Percentiles rank a stretch among this genome's conserved stretches.
These are phyloP conservation scores for Gallinago jamesoni DNA, from an alignment of 2,113 vertebrate species.

Conservation along the genomic window DNA sequence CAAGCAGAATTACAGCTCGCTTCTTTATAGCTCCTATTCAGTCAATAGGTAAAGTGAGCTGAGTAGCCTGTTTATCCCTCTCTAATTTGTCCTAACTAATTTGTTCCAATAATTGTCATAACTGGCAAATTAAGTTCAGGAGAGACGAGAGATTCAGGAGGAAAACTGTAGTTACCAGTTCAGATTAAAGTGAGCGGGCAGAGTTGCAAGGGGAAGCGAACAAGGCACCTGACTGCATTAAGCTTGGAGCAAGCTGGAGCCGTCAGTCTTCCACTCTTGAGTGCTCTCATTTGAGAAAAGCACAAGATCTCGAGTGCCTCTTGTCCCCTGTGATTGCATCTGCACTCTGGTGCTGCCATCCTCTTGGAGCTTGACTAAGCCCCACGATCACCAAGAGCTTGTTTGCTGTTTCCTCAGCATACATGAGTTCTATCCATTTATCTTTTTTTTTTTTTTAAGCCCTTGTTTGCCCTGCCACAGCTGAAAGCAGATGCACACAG, in stretches of 20 bases:
- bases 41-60: neutral
- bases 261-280: constrained; percentile 4
- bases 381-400: neutral
- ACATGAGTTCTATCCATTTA: neutral
- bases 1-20: neutral
- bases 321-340: constrained; percentile 56
- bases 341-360: constrained; percentile 10
- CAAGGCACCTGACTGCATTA: neutral
- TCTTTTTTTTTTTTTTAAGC: neutral
- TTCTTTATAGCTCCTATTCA: neutral
- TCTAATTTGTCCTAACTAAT: neutral
- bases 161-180: neutral
- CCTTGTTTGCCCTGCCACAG: neutral
- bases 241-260: neutral
- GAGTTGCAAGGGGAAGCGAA: neutral
- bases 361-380: neutral
- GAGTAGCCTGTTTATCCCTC: neutral
- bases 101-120: neutral
- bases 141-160: neutral
- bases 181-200: neutral
- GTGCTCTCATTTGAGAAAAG: constrained; percentile 25
- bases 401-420: constrained; percentile 5
- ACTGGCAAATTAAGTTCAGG: neutral
- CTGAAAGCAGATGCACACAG: neutral
- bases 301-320: constrained; percentile 41